Evolutionary conservation across 2,797 vertebrate species (phyloP).

Genomic region (Enteromius fasciolatus): DNA sequence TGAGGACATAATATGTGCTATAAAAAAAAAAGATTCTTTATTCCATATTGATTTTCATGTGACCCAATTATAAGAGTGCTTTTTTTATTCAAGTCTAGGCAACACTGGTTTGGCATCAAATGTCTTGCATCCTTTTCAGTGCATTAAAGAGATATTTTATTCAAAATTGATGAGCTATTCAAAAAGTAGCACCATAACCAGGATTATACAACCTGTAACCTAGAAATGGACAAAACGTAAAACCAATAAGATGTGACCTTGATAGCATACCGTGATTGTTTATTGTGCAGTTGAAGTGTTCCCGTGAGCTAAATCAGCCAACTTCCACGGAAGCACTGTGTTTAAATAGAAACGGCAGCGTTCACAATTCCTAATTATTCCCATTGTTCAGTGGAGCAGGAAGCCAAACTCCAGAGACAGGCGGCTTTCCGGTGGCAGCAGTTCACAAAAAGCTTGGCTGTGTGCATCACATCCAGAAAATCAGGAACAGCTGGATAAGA

Average conservation of each 20-base stretch:
- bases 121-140: not conserved
- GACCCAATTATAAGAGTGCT: slow-evolving; percentile 34
- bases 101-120: slow-evolving; percentile 28
- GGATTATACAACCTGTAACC: slow-evolving; percentile 49
- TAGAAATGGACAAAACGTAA: slow-evolving; percentile 9
- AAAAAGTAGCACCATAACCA: not conserved
- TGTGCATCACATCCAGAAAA: not conserved
- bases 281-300: not conserved
- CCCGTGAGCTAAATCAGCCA: not conserved
- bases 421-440: not conserved
- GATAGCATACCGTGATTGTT: not conserved
- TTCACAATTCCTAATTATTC: slow-evolving; percentile 7
- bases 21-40: slow-evolving; percentile 3
- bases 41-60: slow-evolving; percentile 17
- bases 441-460: not conserved
- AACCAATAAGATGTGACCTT: not conserved
- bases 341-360: not conserved
- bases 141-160: slow-evolving; percentile 24
- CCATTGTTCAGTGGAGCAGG: not conserved
- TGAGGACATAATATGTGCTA: not conserved
- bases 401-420: not conserved
- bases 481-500: not conserved
- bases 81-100: not conserved
- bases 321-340: not conserved
- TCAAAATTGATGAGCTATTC: not conserved